Evolutionary conservation across 2,113 vertebrate species (phyloP), one percentile per base, ranked within the genome.

Genomic region (Nibea albiflora): DNA sequence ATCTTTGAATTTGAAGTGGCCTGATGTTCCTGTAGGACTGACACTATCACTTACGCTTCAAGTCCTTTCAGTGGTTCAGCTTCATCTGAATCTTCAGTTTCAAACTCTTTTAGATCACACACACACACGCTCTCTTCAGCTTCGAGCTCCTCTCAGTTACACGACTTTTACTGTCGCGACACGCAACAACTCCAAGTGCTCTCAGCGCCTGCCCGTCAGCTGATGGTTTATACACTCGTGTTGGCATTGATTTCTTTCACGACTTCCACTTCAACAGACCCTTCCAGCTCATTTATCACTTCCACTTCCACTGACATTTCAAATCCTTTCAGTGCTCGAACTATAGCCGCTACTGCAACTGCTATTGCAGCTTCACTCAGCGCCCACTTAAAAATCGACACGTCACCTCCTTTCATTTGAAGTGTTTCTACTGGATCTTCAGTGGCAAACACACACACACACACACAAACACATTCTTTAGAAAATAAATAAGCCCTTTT

Each of bases 381-480:
- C 35, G 0, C 61, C 44, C 44, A 46, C 44, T 12, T 46, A 4
- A 46, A 46, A 46, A 46, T 46, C 4, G 12, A 49, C 20, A 24
- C 20, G 19, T 76, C 50, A 66, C 1, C 4, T 58, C 52, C 52
- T 64, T 63, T 80, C 60, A 28, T 57, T 52, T 64, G 4, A 47
- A 11, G 16, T 4, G 5, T 7, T 44, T 22, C 1, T 12, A 6
- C 46, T 19, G 28, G 24, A 10, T 50, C 17, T 35, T 16, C 31
- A 42, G 17, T 8, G 9, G 11, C 0, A 3, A 28, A 24, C 11
- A 24, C 11, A 42, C 20, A 53, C 20, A 24, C 11, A 24, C 11
- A 42, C 20, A 53, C 20, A 35, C 7, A 35, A 1, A 35, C 35
- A 35, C 28, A 31, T 31, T 31, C 28, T 31, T 31, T 31, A 31